Evolutionary conservation across 2,888 invertebrate species (phyloP), one percentile per base, ranked within the genome.

Genomic region (Tupiocoris notatus): DNA sequence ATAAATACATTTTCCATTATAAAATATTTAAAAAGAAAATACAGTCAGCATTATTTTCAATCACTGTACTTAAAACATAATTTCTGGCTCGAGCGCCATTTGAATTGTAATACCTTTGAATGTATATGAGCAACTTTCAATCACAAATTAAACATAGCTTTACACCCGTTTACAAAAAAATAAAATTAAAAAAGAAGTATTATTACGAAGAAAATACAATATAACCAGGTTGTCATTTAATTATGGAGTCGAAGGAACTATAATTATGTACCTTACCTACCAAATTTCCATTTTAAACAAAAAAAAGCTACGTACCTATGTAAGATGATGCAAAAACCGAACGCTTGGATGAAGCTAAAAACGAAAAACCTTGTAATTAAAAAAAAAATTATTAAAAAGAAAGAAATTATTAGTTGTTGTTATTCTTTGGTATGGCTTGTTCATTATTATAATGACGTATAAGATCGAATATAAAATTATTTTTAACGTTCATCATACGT

Each of bases 341-440:
- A 76, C 77, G 78, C 78, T 78, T 78, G 77, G 66, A 76, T 77
- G 77, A 76, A 78, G 77, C 76, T 71, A 75, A 75, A 77, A 74
- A 71, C 67, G 66, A 78, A 64, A 66, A 70, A 64, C 61, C 65
- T 74, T 66, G 59, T 76, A 71, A 73, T 76, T 62, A 73, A 77
- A 67, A 59, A 24, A 58, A 25, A n/a, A 58, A 24, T 24, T 7
- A 39, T 39, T 70, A 74, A 67, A 59, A 24, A 22, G 18, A n/a
- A 58, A 22, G 25, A 70, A 70, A 59, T 62, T 25, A 79, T 78
- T 74, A 79, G 78, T 79, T 79, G n/a, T n/a, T n/a, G 77, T 79
- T 78, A 78, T 79, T 79, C 77, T 75, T 79, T 79, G 76, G 78
- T 79, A 79, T 75, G 77, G 79, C 79, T 79, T 79, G 77, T 79